phyloP scores from a whole-genome alignment of 2,113 vertebrate species.

The Antigone vipio region DNA sequence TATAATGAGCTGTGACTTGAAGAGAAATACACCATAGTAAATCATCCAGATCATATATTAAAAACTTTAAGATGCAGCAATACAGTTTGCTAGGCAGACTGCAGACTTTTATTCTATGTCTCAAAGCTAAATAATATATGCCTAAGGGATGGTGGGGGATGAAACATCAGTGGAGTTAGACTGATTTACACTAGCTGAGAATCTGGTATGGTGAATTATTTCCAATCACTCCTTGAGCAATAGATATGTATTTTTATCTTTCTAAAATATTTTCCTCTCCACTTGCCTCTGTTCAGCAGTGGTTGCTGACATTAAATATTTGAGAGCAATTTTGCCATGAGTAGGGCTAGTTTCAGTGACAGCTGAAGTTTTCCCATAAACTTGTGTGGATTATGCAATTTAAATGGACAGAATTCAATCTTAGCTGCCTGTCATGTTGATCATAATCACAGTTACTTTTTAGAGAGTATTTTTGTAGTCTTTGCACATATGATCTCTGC shows the following conservation, averaged over 20 bases:
- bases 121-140: neutral
- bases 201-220: neutral
- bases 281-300: neutral
- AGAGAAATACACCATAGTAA: neutral
- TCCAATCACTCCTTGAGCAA: neutral
- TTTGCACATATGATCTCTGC: conserved; percentile 22
- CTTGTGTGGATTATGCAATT: neutral
- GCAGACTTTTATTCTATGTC: neutral
- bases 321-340: neutral
- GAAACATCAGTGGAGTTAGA: neutral
- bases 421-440: neutral
- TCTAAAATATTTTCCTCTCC: neutral
- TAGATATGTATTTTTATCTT: neutral
- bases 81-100: neutral
- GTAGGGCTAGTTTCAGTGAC: neutral
- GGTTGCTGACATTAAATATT: neutral
- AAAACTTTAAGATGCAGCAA: neutral
- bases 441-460: conserved; percentile 31
- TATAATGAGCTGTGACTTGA: neutral
- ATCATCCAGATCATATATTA: neutral
- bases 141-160: neutral
- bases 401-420: neutral
- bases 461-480: neutral
- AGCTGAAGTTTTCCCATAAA: conserved; percentile 32
- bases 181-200: neutral